phyloP scores from a whole-genome alignment of 2,888 invertebrate genomes.

The Ypsolopha sequella region DNA sequence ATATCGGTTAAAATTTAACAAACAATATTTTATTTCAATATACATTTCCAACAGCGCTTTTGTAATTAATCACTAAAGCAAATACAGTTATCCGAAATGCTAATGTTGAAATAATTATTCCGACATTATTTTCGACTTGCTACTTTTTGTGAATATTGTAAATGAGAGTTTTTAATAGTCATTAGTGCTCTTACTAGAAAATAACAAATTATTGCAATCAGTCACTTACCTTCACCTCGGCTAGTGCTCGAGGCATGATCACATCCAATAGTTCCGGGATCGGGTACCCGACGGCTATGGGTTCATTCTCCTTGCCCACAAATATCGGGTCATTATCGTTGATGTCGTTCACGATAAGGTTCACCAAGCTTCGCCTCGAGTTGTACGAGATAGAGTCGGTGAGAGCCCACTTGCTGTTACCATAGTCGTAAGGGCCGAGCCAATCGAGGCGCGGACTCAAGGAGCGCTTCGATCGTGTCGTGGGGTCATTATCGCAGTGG shows the following conservation, averaged over 20 bases:
- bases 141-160: too few relatives aligned
- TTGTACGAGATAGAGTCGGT: conserved; percentile 46
- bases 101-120: too few relatives aligned
- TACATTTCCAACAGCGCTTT: too few relatives aligned
- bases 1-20: too few relatives aligned
- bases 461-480: conserved; percentile 33
- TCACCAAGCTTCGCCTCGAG: conserved; percentile 46
- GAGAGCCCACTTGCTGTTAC: conserved; percentile 47
- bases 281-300: conserved; percentile 60
- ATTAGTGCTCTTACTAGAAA: too few relatives aligned
- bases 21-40: too few relatives aligned
- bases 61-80: too few relatives aligned
- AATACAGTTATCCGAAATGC: too few relatives aligned
- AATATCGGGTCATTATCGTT: conserved; percentile 66
- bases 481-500: conserved; percentile 29
- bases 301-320: conserved; percentile 34
- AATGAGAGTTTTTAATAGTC: too few relatives aligned
- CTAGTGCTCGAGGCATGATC: conserved; percentile 51
- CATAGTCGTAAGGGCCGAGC: conserved; percentile 43
- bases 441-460: conserved; percentile 18
- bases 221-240: conserved; percentile 56
- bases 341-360: conserved; percentile 64
- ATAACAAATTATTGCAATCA: conserved; percentile 2
- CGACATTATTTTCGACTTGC: too few relatives aligned
- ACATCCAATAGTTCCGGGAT: conserved; percentile 35